A percentile compares a stretch with the other conserved stretches of the same genome.
Conservation (phyloP, 2,113 vertebrate genomes). For the Machaerirhynchus nigripectus region DNA sequence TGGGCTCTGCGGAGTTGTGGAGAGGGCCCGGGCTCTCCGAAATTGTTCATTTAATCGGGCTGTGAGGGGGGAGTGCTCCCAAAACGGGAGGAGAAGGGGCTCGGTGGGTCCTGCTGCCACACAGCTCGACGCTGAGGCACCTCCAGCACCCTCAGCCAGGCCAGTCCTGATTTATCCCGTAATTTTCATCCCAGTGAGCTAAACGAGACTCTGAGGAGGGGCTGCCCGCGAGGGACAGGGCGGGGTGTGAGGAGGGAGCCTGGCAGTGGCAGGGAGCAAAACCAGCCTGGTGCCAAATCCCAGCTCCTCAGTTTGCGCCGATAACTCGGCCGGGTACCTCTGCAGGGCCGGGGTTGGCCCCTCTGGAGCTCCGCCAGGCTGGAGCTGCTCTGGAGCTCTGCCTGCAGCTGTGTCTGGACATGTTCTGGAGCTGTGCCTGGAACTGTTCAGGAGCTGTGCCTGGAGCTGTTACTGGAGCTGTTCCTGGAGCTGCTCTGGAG, state of each 20-base stretch:
- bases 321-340: fast-evolving
- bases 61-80: neutral
- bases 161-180: neutral
- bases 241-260: fast-evolving
- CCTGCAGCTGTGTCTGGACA: neutral
- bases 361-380: fast-evolving
- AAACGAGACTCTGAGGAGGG: fast-evolving
- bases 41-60: neutral
- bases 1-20: neutral
- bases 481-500: neutral
- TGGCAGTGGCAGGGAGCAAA: fast-evolving
- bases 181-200: neutral
- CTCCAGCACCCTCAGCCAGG: neutral
- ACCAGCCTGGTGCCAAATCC: neutral
- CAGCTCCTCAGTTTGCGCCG: fast-evolving
- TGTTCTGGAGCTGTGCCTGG: neutral
- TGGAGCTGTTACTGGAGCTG: no score
- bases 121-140: fast-evolving
- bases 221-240: neutral
- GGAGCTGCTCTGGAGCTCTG: neutral
- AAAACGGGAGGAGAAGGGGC: neutral
- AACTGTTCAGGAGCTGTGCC: neutral
- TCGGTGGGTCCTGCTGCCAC: neutral
- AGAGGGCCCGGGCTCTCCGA: neutral
- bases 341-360: neutral